phyloP scores from a whole-genome alignment of 2,113 vertebrate species.

The Thunnus thynnus region DNA sequence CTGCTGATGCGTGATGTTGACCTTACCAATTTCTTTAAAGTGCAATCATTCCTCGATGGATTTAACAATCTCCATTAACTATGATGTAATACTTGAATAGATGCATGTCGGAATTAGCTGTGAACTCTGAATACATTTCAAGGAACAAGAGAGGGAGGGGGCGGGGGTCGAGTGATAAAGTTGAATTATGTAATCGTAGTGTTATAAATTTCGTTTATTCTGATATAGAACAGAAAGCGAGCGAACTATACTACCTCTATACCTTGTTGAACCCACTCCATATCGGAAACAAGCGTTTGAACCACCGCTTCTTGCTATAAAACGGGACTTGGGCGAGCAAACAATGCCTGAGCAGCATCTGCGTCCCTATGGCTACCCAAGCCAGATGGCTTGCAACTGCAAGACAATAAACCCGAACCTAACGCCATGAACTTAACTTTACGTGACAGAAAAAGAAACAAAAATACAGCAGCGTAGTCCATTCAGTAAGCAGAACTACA shows the following conservation, averaged over 20 bases:
- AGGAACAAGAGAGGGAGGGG: background rate
- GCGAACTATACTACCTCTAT: accelerated
- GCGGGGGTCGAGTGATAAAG: conserved; percentile 33
- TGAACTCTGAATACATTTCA: conserved; percentile 7
- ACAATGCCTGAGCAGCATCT: conserved; percentile 83
- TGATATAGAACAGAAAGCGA: accelerated
- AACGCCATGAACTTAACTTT: conserved; percentile 73
- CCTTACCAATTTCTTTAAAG: conserved; percentile 62
- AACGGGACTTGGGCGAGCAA: conserved; percentile 63
- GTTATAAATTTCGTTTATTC: background rate
- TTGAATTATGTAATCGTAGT: conserved; percentile 23
- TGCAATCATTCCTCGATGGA: conserved; percentile 38
- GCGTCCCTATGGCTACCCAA: conserved; percentile 77
- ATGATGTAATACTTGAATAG: background rate
- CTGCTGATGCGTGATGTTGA: conserved; percentile 75
- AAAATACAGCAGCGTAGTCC: background rate
- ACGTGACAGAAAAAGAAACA: conserved; percentile 26
- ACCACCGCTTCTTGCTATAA: conserved; percentile 34
- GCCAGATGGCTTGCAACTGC: conserved; percentile 78
- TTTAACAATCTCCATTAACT: background rate
- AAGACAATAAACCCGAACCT: conserved; percentile 82
- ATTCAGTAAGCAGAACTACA: background rate
- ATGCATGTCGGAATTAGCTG: background rate
- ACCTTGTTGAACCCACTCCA: background rate
- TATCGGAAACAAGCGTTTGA: background rate